A percentile compares a stretch with the other conserved stretches of the same genome.
Conservation (phyloP, 2,113 vertebrate genomes). For the Tyto alba region DNA sequence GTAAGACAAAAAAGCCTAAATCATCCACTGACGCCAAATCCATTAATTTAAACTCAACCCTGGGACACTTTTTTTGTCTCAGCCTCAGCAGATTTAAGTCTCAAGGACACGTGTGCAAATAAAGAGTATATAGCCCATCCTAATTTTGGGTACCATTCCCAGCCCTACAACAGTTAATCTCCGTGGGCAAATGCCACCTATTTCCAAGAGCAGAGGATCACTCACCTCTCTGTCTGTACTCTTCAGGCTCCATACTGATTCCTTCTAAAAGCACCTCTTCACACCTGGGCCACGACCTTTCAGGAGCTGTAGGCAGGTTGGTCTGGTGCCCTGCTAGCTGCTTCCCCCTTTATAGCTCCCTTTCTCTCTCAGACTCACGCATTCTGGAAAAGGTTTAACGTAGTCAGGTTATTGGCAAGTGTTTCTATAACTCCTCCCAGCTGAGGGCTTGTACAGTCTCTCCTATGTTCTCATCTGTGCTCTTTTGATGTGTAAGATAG, state of each 20-base stretch:
- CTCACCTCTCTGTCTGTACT: constrained; percentile 78
- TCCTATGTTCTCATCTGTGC: neutral
- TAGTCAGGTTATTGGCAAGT: constrained; percentile 47
- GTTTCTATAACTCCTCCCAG: constrained; percentile 52
- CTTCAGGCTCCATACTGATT: constrained; percentile 58
- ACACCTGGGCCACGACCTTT: neutral
- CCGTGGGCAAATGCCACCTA: accelerated
- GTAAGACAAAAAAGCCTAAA: neutral
- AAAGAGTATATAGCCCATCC: neutral
- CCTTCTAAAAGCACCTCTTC: neutral
- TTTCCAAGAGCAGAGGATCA: neutral
- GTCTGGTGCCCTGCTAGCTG: neutral
- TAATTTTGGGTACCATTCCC: neutral
- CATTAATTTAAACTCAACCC: neutral
- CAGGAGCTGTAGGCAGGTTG: neutral
- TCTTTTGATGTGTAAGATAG: constrained; percentile 61
- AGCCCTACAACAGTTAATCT: neutral
- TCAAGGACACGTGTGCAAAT: neutral
- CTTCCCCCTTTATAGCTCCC: constrained; percentile 57
- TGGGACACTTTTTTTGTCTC: neutral
- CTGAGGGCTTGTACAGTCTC: neutral
- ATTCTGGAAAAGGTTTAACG: constrained; percentile 38
- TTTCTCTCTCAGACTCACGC: constrained; percentile 40
- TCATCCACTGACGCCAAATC: neutral
- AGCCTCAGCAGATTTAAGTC: neutral